Base-by-base conservation (phyloP, 2,113 vertebrate species). In the Sitta europaea region DNA sequence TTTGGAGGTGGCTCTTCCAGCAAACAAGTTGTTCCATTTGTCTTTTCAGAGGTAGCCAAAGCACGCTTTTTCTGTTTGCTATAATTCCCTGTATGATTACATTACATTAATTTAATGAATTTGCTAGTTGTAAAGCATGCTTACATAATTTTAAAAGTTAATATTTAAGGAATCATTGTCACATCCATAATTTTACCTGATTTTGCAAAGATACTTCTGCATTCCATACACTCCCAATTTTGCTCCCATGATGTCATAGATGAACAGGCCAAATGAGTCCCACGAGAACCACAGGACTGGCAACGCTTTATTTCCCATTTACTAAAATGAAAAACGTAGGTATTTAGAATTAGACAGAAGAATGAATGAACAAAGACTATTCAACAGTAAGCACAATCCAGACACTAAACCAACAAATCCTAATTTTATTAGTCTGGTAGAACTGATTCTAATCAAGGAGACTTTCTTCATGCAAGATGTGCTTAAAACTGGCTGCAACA, bases 181-280 rank as follows among this genome's bases (percentile, higher is more conserved):
- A 70, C 24, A 58, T 84, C 79, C 16, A 40, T 92, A 94, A 73
- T n/a, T 88, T 97, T 95, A 99, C 99, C 98, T 98, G 97, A 98
- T 78, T 98, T 98, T 67, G 98, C 98, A 14, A 98, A 96, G 33
- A 98, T 98, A 88, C 96, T 89, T 20, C 97, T 97, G 95, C 99
- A 99, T 92, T 99, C 99, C 36, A 59, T 9, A 92, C 99, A 99
- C 51, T 98, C 98, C 99, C 99, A 99, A 93, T 98, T 98, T 57
- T 97, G 97, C 78, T 98, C 97, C 88, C 98, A 96, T 68, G 98
- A 63, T 35, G 75, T 95, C 70, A 99, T 65, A 48, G 97, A 98
- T 1, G 99, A 99, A 96, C 99, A 99, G 50, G 98, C 99, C 95
- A 99, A 96, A 91, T 99, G 99, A 73, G 99, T 99, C 70, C 99